phyloP scores from a whole-genome alignment of 2,888 invertebrate species.

The Asteroscopus sphinx region DNA sequence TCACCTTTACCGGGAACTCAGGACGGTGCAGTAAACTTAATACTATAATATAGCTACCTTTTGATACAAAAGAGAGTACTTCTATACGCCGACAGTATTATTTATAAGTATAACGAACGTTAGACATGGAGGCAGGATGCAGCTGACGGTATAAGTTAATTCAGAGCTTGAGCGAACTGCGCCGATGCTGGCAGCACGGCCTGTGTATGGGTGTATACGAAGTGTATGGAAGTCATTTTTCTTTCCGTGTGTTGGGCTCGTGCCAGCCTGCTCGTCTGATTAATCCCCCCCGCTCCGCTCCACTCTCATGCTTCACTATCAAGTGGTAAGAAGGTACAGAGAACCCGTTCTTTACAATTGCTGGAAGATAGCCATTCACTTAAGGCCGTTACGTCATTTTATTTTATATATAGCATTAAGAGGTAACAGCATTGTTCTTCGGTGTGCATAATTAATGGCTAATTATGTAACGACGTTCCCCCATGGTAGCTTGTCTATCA shows the following conservation, averaged over 20 bases:
- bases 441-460: too few species aligned
- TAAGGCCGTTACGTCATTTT: background rate
- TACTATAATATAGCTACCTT: too few species aligned
- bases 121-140: too few species aligned
- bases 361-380: background rate
- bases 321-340: background rate
- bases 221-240: background rate
- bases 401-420: background rate
- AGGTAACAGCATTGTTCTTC: too few species aligned
- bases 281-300: background rate
- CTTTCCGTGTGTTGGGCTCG: background rate
- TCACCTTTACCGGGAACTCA: constrained; percentile 1
- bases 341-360: background rate
- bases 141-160: too few species aligned
- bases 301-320: background rate
- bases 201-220: background rate
- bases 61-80: too few species aligned
- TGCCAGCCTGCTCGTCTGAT: background rate
- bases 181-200: background rate
- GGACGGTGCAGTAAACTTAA: background rate
- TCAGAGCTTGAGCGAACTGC: background rate
- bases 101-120: too few species aligned
- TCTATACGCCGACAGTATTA: too few species aligned
- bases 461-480: too few species aligned
- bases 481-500: too few species aligned